Evolutionary conservation across 2,888 invertebrate genomes (phyloP).

Genomic region (Tenodera sinensis): DNA sequence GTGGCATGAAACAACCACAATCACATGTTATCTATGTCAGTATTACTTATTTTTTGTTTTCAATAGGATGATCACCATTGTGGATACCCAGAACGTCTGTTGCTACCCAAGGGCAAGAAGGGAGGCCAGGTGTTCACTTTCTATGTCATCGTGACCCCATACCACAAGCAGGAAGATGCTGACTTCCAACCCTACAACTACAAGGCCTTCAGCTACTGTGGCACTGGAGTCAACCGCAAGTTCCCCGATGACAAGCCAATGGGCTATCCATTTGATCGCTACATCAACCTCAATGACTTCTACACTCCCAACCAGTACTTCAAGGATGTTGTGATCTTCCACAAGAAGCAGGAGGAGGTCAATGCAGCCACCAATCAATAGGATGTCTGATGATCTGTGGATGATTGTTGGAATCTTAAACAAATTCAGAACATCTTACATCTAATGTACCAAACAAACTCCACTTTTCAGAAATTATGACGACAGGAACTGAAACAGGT

Average conservation of each 20-base stretch:
- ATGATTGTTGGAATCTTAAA: not conserved
- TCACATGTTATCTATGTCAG: not conserved
- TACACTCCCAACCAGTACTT: constrained; percentile 58
- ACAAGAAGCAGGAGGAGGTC: constrained; percentile 43
- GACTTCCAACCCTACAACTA: constrained; percentile 23
- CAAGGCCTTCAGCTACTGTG: constrained; percentile 46
- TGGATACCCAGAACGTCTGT: constrained; percentile 66
- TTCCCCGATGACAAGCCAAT: constrained; percentile 52
- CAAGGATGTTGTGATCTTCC: constrained; percentile 58
- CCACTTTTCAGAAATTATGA: not conserved
- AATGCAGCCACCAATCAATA: constrained; percentile 40
- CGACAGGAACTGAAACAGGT: not conserved
- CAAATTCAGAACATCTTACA: not conserved
- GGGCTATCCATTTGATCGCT: constrained; percentile 59
- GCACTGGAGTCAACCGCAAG: constrained; percentile 43
- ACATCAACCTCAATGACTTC: constrained; percentile 41
- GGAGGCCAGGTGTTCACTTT: constrained; percentile 64
- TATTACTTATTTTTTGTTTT: not conserved
- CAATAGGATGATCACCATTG: constrained; percentile 49
- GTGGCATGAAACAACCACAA: not conserved
- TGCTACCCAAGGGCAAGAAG: constrained; percentile 66
- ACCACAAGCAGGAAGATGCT: constrained; percentile 27
- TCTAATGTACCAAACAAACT: not conserved
- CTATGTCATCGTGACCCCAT: constrained; percentile 55
- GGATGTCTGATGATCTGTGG: not conserved